These are phyloP conservation scores for Drosophila prosaltans DNA, from an alignment of 1,140 invertebrate genomes.

Conservation along the genomic window DNA sequence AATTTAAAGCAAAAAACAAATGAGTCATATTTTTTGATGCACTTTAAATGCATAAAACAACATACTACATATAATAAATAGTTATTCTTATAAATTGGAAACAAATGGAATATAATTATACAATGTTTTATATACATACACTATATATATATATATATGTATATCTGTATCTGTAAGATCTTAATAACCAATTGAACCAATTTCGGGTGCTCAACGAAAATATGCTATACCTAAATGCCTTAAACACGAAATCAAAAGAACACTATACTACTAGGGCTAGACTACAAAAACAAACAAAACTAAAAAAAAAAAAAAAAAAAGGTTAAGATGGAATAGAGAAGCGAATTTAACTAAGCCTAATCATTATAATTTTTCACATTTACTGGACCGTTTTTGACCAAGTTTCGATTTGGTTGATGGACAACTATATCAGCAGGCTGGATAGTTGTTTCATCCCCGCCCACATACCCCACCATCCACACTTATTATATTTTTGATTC, in stretches of 20 bases:
- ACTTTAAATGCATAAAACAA: conserved; percentile 47
- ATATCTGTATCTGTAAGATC: conserved; percentile 46
- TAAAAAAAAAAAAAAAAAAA: background rate
- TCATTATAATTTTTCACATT: conserved; percentile 20
- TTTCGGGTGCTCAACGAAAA: conserved; percentile 71
- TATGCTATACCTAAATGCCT: conserved; percentile 48
- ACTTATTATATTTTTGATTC: background rate
- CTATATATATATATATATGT: conserved; percentile 34
- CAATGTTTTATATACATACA: conserved; percentile 23
- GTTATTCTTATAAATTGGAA: conserved; percentile 3
- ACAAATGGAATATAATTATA: conserved; percentile 7
- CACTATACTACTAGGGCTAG: conserved; percentile 23
- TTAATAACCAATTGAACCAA: conserved; percentile 51
- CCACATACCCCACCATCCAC: conserved; percentile 6
- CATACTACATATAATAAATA: conserved; percentile 18
- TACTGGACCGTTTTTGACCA: conserved; percentile 42
- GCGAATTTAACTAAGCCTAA: conserved; percentile 74
- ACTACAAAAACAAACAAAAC: conserved; percentile 6
- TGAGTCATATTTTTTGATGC: conserved; percentile 60
- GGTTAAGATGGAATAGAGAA: conserved; percentile 26
- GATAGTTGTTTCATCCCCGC: conserved; percentile 24
- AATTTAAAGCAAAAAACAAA: conserved; percentile 61
- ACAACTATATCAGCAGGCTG: conserved; percentile 78
- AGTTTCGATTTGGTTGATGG: conserved; percentile 17
- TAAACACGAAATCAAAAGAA: conserved; percentile 47